Evolutionary conservation across 2,888 invertebrate species (phyloP).

Genomic region (Schizotus pectinicornis): DNA sequence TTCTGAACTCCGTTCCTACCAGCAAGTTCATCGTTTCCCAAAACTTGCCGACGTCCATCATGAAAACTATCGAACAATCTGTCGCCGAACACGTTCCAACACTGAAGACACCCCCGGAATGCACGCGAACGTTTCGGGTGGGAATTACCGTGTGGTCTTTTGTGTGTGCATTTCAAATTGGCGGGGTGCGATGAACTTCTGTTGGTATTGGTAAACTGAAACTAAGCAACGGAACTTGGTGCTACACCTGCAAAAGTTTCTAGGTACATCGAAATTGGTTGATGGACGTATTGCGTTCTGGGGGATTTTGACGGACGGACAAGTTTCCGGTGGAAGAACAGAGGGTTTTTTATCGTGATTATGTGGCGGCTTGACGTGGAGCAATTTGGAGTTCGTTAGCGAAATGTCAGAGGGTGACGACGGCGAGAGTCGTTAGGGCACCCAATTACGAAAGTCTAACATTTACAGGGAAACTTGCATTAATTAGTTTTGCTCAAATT

Average conservation of each 20-base stretch:
- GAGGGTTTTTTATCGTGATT: neutral
- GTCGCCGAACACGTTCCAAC: no score
- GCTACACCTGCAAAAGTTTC: conserved; percentile 6
- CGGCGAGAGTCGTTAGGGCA: no score
- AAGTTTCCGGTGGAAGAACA: neutral
- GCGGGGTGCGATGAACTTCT: conserved; percentile 27
- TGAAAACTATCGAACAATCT: neutral
- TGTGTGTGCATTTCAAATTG: conserved; percentile 24
- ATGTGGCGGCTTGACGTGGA: conserved; percentile 4
- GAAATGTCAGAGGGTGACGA: conserved; percentile 15
- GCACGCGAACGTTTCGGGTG: conserved; percentile 17
- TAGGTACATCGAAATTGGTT: conserved; percentile 4
- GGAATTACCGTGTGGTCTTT: conserved; percentile 6
- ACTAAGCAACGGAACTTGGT: conserved; percentile 24
- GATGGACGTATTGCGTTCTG: no score
- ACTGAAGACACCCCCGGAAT: neutral
- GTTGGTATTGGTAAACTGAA: conserved; percentile 28
- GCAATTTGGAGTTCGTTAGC: conserved; percentile 18
- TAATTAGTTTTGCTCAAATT: no score
- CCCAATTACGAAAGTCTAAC: conserved; percentile 3
- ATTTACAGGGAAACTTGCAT: conserved; percentile 2
- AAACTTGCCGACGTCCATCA: conserved; percentile 49
- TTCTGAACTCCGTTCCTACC: conserved; percentile 62
- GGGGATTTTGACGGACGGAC: no score
- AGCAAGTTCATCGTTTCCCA: conserved; percentile 71